Base-by-base conservation (phyloP, 2,797 vertebrate genomes). In the Manis javanica region DNA sequence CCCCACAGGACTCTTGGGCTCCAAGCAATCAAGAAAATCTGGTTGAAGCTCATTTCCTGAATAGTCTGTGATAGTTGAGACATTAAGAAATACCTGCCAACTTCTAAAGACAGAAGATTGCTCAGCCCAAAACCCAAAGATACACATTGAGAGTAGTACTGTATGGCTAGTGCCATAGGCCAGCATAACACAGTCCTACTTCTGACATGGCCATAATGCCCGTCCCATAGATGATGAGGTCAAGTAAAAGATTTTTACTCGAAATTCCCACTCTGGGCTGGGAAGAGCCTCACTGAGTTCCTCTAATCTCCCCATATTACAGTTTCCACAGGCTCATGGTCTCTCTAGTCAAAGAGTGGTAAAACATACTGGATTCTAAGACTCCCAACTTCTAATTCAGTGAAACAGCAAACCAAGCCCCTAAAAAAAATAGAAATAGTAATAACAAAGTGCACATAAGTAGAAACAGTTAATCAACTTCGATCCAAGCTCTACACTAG, bases 1-100 rank as follows among this genome's bases (percentile, higher is more conserved):
- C 8, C 84, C 77, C 63, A 82, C 16, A 90, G 75, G 75, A 71
- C 5, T 75, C 55, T 55, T 61, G 29, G 29, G 64, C 29, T 97
- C 68, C 75, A 94, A 92, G 31, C 14, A 95, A 96, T 79, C 53
- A 42, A 91, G 69, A 91, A 92, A 39, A 10, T 53, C 66, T 26
- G 18, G 13, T 68, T 96, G 90, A 85, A 71, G 63, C 81, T 84
- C 26, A 26, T 74, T 92, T 49, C 7, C 55, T 72, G 24, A 75
- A 57, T 19, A 81, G 29, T 39, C 64, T 23, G 14, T 16, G 9
- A 57, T 37, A 57, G 51, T n/a, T 71, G 86, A 92, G 10, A 69
- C 3, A 4, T 79, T 77, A 68, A 34, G 59, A 94, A 74, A 49
- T 82, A 19, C 26, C 29, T 29, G 23, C 5, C 88, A 72, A 31